A percentile compares a stretch with the other conserved stretches of the same genome.
Evolutionary conservation across 2,888 invertebrate genomes (phyloP).

Genomic region (Tinea semifulvella): DNA sequence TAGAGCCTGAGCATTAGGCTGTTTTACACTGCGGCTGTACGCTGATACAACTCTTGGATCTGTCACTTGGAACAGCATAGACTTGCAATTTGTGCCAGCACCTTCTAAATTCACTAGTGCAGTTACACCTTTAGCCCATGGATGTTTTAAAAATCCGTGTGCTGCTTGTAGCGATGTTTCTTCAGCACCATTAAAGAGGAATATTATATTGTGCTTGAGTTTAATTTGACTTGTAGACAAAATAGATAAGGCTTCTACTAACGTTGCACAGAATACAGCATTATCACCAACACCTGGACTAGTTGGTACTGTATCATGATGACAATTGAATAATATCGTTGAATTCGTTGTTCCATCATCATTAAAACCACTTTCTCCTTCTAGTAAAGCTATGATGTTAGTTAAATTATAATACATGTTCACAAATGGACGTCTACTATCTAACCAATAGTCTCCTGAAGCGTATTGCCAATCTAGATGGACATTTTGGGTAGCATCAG

Average conservation of each 20-base stretch:
- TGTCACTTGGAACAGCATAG: constrained; percentile 77
- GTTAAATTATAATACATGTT: constrained; percentile 22
- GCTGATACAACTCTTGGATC: constrained; percentile 71
- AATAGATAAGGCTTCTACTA: constrained; percentile 77
- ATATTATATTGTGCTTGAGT: constrained; percentile 70
- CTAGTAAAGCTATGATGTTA: constrained; percentile 22
- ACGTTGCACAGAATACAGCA: constrained; percentile 80
- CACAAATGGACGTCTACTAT: constrained; percentile 16
- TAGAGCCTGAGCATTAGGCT: constrained; percentile 15
- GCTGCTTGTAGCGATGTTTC: constrained; percentile 72
- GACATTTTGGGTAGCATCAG: background rate
- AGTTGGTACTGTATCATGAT: constrained; percentile 82
- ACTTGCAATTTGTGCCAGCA: constrained; percentile 84
- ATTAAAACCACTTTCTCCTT: constrained; percentile 18
- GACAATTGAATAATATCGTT: constrained; percentile 80
- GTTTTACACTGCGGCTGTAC: constrained; percentile 10
- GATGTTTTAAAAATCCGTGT: constrained; percentile 69
- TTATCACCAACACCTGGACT: constrained; percentile 86
- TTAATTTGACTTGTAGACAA: constrained; percentile 63
- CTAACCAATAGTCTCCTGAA: constrained; percentile 21
- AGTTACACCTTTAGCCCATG: constrained; percentile 77
- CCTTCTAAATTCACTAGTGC: constrained; percentile 87
- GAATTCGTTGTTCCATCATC: constrained; percentile 22
- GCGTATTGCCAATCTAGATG: constrained; percentile 15
- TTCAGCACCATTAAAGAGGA: constrained; percentile 84